A percentile compares a stretch with the other conserved stretches of the same genome.
phyloP scores from a whole-genome alignment of 1,140 invertebrate species.

The Anoplophora glabripennis region DNA sequence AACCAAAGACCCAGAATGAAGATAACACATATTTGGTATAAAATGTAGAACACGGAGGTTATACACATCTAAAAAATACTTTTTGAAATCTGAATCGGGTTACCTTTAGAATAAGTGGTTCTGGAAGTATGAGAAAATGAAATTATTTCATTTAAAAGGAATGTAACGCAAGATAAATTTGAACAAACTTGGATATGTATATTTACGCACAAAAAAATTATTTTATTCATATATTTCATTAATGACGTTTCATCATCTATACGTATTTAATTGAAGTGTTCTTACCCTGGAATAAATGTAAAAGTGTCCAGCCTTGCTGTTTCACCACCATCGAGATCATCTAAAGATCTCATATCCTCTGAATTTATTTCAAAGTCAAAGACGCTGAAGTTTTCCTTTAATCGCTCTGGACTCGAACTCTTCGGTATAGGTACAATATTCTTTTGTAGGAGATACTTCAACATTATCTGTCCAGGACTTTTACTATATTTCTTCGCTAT shows the following conservation, averaged over 20 bases:
- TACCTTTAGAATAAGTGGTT: no score
- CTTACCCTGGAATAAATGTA: background rate
- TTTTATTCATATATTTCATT: no score
- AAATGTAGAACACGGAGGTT: no score
- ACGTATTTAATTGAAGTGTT: background rate
- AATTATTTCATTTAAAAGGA: no score
- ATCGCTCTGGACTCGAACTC: conserved; percentile 68
- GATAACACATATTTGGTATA: no score
- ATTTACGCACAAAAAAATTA: no score
- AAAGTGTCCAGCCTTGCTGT: conserved; percentile 58
- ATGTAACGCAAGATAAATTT: no score
- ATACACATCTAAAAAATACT: no score
- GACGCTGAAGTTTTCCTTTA: conserved; percentile 63
- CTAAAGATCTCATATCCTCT: conserved; percentile 56
- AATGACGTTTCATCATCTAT: background rate
- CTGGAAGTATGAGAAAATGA: no score
- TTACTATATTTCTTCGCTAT: conserved; percentile 70
- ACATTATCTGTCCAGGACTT: conserved; percentile 73
- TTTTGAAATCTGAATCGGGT: no score
- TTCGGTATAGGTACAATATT: conserved; percentile 80
- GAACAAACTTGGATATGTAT: no score
- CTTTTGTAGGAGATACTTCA: conserved; percentile 72
- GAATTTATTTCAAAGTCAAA: conserved; percentile 60
- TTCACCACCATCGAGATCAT: conserved; percentile 58
- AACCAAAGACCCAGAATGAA: no score